These are phyloP conservation scores for Leptopilina clavipes DNA, from an alignment of 1,140 invertebrate species.

Conservation along the genomic window DNA sequence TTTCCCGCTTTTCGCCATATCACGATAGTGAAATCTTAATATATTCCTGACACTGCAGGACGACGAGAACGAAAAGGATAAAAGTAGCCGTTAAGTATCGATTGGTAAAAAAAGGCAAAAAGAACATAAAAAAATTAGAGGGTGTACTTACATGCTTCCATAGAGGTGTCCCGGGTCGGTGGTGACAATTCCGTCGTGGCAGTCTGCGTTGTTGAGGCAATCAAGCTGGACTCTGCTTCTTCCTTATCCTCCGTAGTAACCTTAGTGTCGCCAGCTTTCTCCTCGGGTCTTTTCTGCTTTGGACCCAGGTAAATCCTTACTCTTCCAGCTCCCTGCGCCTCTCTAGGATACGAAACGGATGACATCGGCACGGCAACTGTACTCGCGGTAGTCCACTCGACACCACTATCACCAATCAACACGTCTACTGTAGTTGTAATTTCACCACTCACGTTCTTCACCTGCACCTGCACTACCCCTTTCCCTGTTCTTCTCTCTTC, in stretches of 20 bases:
- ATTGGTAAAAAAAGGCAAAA: neutral
- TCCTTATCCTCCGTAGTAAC: conserved; percentile 50
- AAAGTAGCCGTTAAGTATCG: neutral
- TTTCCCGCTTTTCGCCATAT: neutral
- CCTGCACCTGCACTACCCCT: conserved; percentile 46
- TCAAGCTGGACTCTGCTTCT: conserved; percentile 41
- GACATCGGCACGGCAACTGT: conserved; percentile 70
- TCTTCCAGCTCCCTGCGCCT: conserved; percentile 65
- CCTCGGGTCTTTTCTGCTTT: conserved; percentile 50
- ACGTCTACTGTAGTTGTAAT: conserved; percentile 31
- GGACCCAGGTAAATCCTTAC: conserved; percentile 60
- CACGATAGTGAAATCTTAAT: neutral
- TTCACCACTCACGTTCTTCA: conserved; percentile 50
- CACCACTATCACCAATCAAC: conserved; percentile 55
- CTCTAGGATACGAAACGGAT: conserved; percentile 65
- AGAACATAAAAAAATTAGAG: neutral
- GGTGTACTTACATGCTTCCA: conserved; percentile 68
- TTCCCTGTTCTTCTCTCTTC: conserved; percentile 33
- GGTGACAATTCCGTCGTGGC: conserved; percentile 64
- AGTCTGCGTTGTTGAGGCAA: conserved; percentile 50
- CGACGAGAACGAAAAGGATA: neutral
- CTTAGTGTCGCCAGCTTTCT: conserved; percentile 47
- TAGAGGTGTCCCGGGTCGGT: conserved; percentile 67
- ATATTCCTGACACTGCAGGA: neutral
- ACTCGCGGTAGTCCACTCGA: conserved; percentile 61